A percentile compares a stretch with the other conserved stretches of the same genome.
Evolutionary conservation across 2,797 vertebrate genomes (phyloP).

Genomic region (Anas bernieri): DNA sequence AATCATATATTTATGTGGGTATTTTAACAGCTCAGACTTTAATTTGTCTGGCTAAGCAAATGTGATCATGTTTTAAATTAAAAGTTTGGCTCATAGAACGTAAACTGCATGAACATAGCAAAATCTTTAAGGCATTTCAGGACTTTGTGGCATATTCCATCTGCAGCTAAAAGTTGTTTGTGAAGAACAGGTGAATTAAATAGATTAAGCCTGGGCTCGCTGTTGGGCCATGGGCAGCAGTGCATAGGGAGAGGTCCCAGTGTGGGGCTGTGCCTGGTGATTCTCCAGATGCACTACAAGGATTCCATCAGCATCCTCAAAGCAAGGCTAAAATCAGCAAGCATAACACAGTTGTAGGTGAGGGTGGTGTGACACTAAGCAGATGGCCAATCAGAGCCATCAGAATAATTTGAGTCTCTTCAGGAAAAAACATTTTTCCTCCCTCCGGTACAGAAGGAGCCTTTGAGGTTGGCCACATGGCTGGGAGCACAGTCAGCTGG

Average conservation of each 20-base stretch:
- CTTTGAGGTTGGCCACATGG: not conserved
- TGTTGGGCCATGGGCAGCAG: rapidly evolving
- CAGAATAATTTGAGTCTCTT: not conserved
- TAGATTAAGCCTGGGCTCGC: not conserved
- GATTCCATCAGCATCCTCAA: not conserved
- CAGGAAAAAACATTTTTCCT: not conserved
- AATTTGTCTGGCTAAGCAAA: not conserved
- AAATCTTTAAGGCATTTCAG: not conserved
- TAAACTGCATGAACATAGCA: not conserved
- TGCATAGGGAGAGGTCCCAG: rapidly evolving
- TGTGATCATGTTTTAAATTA: not conserved
- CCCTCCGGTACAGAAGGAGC: not conserved
- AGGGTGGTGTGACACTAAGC: not conserved
- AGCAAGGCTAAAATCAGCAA: not conserved
- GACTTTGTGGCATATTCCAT: not conserved
- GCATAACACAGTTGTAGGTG: not conserved
- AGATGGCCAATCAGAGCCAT: not conserved
- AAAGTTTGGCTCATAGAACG: not conserved
- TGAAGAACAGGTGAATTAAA: not conserved
- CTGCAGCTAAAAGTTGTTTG: not conserved
- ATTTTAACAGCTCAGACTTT: not conserved
- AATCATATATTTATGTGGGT: not conserved
- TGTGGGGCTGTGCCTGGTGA: not conserved
- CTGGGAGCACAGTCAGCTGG: not conserved
- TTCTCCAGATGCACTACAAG: rapidly evolving